Conservation (phyloP, 2,888 invertebrate genomes). For the Parnassius orleans region DNA sequence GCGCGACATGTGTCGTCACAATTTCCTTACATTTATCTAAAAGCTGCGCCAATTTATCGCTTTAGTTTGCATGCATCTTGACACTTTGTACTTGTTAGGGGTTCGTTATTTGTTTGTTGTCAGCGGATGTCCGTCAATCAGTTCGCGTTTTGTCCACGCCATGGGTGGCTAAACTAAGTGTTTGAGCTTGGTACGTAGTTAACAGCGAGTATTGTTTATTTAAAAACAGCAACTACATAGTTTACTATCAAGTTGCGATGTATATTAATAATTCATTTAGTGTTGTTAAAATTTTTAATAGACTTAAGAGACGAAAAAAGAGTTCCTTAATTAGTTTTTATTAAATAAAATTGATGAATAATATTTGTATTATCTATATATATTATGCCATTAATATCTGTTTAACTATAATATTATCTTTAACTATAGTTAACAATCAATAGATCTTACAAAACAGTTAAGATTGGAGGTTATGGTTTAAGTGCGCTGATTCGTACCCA, state of each 20-base stretch:
- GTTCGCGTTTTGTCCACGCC: conserved; percentile 43
- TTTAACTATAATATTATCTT: no score
- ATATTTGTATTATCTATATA: no score
- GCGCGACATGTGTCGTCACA: not conserved
- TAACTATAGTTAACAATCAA: no score
- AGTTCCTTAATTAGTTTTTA: no score
- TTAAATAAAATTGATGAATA: no score
- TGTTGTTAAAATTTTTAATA: no score
- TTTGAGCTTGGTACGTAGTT: conserved; percentile 29
- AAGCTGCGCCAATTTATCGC: conserved; percentile 30
- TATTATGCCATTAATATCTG: no score
- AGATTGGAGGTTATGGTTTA: conserved; percentile 54
- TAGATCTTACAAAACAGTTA: conserved; percentile 11
- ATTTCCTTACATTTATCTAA: conserved; percentile 10
- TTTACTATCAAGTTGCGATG: no score
- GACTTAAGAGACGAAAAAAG: no score
- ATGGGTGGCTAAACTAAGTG: conserved; percentile 60
- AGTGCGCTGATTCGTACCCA: conserved; percentile 56
- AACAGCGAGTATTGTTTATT: no score
- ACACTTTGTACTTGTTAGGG: conserved; percentile 75
- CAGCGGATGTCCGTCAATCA: conserved; percentile 51
- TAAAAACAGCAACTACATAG: no score
- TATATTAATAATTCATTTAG: no score
- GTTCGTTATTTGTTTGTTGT: conserved; percentile 76
- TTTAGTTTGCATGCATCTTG: conserved; percentile 43